phyloP scores from a whole-genome alignment of 2,797 vertebrate genomes.

The Cygnus olor region DNA sequence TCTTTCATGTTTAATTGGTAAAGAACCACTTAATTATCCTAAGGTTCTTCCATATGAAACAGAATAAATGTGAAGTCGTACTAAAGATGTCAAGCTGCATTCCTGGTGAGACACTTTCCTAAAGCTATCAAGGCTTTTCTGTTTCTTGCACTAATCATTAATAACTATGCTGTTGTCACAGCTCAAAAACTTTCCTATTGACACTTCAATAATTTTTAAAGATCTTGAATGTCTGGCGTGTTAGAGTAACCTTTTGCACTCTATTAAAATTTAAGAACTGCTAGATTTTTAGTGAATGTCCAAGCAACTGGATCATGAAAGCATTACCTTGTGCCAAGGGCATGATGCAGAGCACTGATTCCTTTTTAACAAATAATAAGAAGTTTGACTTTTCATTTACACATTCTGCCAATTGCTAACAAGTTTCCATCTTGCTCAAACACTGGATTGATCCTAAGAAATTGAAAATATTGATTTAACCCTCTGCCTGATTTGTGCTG shows the following conservation, averaged over 20 bases:
- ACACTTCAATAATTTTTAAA: slow-evolving; percentile 82
- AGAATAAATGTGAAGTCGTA: slow-evolving; percentile 38
- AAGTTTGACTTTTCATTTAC: slow-evolving; percentile 98
- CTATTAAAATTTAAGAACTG: slow-evolving; percentile 83
- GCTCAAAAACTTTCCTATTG: slow-evolving; percentile 81
- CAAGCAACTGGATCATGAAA: slow-evolving; percentile 82
- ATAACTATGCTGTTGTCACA: slow-evolving; percentile 80
- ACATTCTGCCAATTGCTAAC: slow-evolving; percentile 91
- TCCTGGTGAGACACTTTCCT: slow-evolving; percentile 56
- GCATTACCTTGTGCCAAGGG: slow-evolving; percentile 80
- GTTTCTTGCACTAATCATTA: slow-evolving; percentile 80
- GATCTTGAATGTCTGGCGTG: slow-evolving; percentile 77
- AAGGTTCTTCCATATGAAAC: neutral
- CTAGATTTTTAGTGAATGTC: slow-evolving; percentile 79
- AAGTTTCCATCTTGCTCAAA: slow-evolving; percentile 94
- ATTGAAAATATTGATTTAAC: slow-evolving; percentile 99
- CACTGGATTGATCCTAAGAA: slow-evolving; percentile 96
- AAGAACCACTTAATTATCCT: slow-evolving; percentile 77
- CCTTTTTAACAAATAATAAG: slow-evolving; percentile 87
- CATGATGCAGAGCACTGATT: slow-evolving; percentile 80
- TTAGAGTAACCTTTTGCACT: slow-evolving; percentile 81
- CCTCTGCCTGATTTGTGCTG: slow-evolving; percentile 89
- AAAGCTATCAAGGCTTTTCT: slow-evolving; percentile 58
- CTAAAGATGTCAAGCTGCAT: slow-evolving; percentile 38
- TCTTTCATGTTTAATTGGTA: neutral